Conservation (phyloP, 53 echinoderm and acorn worm species). For the Paracentrotus lividus region DNA sequence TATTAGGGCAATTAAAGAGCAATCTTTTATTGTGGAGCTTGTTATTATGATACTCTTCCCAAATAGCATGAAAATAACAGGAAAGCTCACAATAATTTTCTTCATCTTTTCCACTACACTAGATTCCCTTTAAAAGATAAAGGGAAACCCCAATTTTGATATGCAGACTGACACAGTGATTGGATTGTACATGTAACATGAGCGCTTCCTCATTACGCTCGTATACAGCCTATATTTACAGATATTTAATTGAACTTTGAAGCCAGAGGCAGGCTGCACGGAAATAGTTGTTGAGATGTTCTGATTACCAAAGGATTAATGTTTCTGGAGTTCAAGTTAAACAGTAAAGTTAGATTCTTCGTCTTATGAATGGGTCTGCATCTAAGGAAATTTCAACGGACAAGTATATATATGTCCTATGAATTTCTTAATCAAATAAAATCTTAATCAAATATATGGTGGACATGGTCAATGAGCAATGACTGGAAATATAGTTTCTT, state of each 20-base stretch:
- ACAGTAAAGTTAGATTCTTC: background rate
- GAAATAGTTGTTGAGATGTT: background rate
- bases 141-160: background rate
- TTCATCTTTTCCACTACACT: too few species aligned
- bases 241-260: background rate
- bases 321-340: background rate
- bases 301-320: background rate
- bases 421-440: too few species aligned
- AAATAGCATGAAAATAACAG: background rate
- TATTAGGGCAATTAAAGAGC: too few species aligned
- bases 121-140: background rate
- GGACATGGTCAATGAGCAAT: too few species aligned
- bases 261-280: background rate
- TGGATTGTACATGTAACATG: background rate
- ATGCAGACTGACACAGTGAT: background rate
- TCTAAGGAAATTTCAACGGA: too few species aligned
- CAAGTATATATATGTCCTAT: too few species aligned
- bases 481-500: too few species aligned
- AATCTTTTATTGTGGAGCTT: too few species aligned
- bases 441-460: too few species aligned
- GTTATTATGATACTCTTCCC: too few species aligned
- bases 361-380: too few species aligned
- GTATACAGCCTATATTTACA: background rate
- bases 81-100: background rate
- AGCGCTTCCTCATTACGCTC: background rate